Percentiles rank a stretch among this genome's conserved stretches.
Evolutionary conservation across 1,140 invertebrate species (phyloP).

Genomic region (Aphelinus atriplicis): DNA sequence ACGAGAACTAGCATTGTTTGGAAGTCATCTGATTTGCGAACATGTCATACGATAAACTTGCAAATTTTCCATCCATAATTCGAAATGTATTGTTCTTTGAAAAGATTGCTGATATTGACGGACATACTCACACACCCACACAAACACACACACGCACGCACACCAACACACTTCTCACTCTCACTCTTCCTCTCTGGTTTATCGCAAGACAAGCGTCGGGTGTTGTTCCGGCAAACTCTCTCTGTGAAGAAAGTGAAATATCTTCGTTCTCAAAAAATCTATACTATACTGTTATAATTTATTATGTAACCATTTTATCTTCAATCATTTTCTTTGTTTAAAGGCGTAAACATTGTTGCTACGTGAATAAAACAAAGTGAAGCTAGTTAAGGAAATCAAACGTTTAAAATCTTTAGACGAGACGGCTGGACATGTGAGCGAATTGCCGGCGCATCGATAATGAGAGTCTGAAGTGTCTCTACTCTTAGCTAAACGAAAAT

Average conservation of each 20-base stretch:
- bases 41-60: too few species aligned
- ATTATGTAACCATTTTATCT: background rate
- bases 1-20: too few species aligned
- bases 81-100: too few species aligned
- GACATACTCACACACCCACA: too few species aligned
- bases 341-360: background rate
- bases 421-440: too few species aligned
- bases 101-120: too few species aligned
- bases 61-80: too few species aligned
- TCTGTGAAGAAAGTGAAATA: too few species aligned
- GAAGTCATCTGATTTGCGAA: too few species aligned
- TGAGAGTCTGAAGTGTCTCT: conserved; percentile 1
- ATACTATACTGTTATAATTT: too few species aligned
- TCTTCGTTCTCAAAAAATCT: too few species aligned
- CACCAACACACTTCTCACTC: background rate
- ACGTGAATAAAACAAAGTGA: background rate
- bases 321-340: conserved; percentile 11
- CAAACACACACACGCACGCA: too few species aligned
- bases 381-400: conserved; percentile 6
- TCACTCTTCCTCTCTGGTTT: conserved; percentile 27
- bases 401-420: background rate
- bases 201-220: background rate
- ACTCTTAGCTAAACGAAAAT: background rate
- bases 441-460: background rate
- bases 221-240: conserved; percentile 1